phyloP scores from a whole-genome alignment of 2,888 invertebrate genomes.

The Maniola hyperantus region DNA sequence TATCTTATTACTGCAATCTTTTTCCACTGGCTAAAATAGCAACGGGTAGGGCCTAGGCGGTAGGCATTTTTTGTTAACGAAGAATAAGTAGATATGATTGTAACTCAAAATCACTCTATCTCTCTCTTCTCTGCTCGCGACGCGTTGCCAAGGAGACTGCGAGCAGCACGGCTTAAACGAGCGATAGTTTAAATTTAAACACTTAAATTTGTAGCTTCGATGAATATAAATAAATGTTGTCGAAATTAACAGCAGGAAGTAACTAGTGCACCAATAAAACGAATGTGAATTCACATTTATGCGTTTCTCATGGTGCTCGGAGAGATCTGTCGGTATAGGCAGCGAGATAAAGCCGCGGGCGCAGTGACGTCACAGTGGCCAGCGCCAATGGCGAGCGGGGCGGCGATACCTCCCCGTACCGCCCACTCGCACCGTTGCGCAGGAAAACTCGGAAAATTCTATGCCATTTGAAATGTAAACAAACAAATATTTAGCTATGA shows the following conservation, averaged over 20 bases:
- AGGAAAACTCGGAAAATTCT: conserved; percentile 60
- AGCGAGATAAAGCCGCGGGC: conserved; percentile 50
- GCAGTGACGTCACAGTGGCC: conserved; percentile 77
- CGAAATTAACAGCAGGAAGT: background rate
- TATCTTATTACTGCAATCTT: no score
- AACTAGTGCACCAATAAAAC: background rate
- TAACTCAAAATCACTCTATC: no score
- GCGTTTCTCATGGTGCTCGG: conserved; percentile 28
- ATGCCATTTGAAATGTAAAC: background rate
- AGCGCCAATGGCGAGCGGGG: conserved; percentile 71
- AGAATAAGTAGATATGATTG: no score
- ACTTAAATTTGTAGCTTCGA: no score
- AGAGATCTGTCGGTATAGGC: conserved; percentile 50
- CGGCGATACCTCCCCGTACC: conserved; percentile 69
- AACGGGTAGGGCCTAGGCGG: no score
- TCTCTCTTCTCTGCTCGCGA: no score
- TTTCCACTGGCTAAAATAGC: no score
- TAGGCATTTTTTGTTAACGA: no score
- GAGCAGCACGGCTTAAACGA: no score
- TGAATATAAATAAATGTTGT: no score
- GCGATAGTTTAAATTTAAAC: no score
- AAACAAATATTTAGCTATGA: background rate
- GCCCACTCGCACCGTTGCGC: conserved; percentile 58
- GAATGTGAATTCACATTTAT: conserved; percentile 2
- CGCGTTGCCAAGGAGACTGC: no score